Conservation (phyloP, 1,140 invertebrate species). For the Coboldia fuscipes region DNA sequence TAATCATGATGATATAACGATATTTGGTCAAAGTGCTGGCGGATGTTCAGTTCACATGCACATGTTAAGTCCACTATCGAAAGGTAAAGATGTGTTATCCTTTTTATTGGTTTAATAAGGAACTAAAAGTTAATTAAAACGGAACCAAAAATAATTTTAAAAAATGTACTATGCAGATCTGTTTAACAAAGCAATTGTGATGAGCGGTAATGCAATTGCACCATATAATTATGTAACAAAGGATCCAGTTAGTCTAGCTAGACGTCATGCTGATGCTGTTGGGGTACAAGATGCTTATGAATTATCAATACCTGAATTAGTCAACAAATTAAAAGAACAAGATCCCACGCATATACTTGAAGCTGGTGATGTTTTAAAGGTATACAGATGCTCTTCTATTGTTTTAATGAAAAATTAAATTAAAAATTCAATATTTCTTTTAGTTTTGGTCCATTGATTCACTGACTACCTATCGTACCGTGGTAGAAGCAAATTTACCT, state of each 20-base stretch:
- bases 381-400: slow-evolving; percentile 4
- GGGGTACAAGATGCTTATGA: slow-evolving; percentile 6
- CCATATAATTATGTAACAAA: slow-evolving; percentile 31
- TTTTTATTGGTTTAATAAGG: neutral
- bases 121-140: neutral
- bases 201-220: slow-evolving; percentile 35
- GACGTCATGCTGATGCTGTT: slow-evolving; percentile 9
- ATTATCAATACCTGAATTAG: slow-evolving; percentile 9
- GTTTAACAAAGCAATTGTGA: slow-evolving; percentile 27
- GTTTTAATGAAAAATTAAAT: neutral
- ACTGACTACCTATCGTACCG: slow-evolving; percentile 23
- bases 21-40: slow-evolving; percentile 34
- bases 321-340: slow-evolving; percentile 18
- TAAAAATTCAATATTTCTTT: slow-evolving; percentile 5
- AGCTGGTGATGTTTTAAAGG: slow-evolving; percentile 13
- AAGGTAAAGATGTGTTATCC: slow-evolving; percentile 8
- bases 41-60: slow-evolving; percentile 24
- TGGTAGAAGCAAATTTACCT: slow-evolving; percentile 13
- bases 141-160: neutral
- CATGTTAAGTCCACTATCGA: slow-evolving; percentile 20
- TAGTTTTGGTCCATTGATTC: slow-evolving; percentile 23
- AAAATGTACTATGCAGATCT: slow-evolving; percentile 8
- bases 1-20: slow-evolving; percentile 26
- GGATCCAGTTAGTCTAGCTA: slow-evolving; percentile 21
- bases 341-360: slow-evolving; percentile 13